Conservation (phyloP, 2,797 vertebrate genomes). For the Tiaroga cobitis region DNA sequence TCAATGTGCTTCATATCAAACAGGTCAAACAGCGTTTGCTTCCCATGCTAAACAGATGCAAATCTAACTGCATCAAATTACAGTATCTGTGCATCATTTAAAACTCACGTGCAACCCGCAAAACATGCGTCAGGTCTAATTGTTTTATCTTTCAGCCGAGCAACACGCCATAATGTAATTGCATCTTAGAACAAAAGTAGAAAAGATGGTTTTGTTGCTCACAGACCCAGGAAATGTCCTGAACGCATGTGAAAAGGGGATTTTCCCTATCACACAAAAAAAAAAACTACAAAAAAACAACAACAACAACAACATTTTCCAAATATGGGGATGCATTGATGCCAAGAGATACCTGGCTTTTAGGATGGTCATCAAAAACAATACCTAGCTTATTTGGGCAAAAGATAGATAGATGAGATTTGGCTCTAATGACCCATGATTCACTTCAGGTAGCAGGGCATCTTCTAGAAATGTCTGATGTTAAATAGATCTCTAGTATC, state of each 20-base stretch:
- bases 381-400: neutral
- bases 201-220: neutral
- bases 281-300: neutral
- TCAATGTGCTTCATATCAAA: slow-evolving; percentile 23
- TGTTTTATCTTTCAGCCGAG: neutral
- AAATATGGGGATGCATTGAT: slow-evolving; percentile 22
- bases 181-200: neutral
- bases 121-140: neutral
- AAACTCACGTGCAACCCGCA: neutral
- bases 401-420: slow-evolving; percentile 16
- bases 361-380: slow-evolving; percentile 4
- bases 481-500: neutral
- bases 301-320: neutral
- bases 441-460: neutral
- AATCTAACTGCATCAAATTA: slow-evolving; percentile 16
- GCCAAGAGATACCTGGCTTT: neutral
- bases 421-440: neutral
- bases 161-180: neutral
- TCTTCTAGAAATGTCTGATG: neutral
- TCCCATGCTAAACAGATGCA: slow-evolving; percentile 21
- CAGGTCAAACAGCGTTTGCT: slow-evolving; percentile 9
- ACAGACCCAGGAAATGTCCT: neutral
- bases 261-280: neutral
- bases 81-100: neutral
- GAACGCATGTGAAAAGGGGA: slow-evolving; percentile 5